These are phyloP conservation scores for Altica lythri DNA, from an alignment of 2,888 invertebrate genomes.

Conservation along the genomic window DNA sequence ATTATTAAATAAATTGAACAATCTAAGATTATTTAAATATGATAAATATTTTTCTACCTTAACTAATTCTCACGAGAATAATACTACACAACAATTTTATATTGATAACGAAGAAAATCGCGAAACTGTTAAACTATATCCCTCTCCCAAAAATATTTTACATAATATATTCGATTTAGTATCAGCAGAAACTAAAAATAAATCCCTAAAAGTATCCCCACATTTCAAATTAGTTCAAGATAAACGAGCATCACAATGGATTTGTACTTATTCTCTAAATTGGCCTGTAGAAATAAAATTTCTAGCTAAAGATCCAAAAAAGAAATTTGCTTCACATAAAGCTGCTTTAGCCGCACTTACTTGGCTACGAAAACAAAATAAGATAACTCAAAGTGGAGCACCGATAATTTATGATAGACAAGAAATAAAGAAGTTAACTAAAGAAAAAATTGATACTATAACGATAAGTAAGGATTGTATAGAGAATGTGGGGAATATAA, in stretches of 20 bases:
- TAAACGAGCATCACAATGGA: conserved; percentile 57
- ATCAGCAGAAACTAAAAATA: conserved; percentile 55
- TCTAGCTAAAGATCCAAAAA: conserved; percentile 59
- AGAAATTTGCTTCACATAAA: conserved; percentile 61
- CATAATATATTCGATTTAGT: conserved; percentile 59
- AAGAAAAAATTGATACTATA: conserved; percentile 46
- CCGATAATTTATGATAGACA: conserved; percentile 60
- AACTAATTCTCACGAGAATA: too few species aligned
- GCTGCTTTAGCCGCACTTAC: conserved; percentile 62
- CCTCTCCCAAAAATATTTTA: conserved; percentile 59
- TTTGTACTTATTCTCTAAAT: conserved; percentile 60
- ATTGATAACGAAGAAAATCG: conserved; percentile 10
- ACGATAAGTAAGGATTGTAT: conserved; percentile 45
- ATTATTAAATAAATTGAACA: too few species aligned
- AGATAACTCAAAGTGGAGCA: conserved; percentile 58
- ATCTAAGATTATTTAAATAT: too few species aligned
- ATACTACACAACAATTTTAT: conserved; percentile 15
- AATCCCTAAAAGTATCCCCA: conserved; percentile 50
- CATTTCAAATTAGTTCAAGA: conserved; percentile 51
- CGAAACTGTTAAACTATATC: conserved; percentile 36
- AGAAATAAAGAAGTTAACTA: conserved; percentile 53
- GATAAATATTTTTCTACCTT: too few species aligned
- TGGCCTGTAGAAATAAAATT: conserved; percentile 66
- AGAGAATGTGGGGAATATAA: conserved; percentile 56
- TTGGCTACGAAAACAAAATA: conserved; percentile 60